Evolutionary conservation across 2,888 invertebrate species (phyloP).

Genomic region (Norana najaformis): DNA sequence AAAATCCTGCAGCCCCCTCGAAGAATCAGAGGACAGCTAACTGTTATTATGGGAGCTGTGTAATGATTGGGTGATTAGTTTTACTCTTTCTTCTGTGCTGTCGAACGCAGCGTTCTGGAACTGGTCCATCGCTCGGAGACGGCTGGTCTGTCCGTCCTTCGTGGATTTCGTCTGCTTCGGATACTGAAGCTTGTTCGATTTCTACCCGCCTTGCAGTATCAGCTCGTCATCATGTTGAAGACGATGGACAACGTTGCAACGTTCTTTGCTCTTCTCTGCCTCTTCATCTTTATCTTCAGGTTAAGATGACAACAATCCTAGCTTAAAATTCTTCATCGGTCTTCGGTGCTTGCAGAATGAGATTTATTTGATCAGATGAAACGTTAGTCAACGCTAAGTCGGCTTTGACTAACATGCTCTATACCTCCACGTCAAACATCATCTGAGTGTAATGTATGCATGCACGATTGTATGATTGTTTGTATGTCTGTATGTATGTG

Average conservation of each 20-base stretch:
- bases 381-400: background rate
- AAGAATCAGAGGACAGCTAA: too few species aligned
- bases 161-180: conserved; percentile 93
- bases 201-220: conserved; percentile 94
- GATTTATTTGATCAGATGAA: background rate
- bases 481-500: too few species aligned
- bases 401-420: too few species aligned
- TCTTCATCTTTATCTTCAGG: conserved; percentile 99
- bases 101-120: conserved; percentile 66
- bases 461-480: too few species aligned
- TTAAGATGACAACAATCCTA: conserved; percentile 61
- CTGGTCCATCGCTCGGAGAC: conserved; percentile 66
- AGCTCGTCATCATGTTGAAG: conserved; percentile 96
- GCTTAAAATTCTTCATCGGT: background rate
- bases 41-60: too few species aligned
- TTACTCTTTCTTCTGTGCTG: background rate
- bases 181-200: conserved; percentile 94
- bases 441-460: too few species aligned
- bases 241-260: conserved; percentile 99
- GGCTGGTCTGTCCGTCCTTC: conserved; percentile 89
- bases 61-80: too few species aligned
- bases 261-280: conserved; percentile 95
- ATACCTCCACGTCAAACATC: too few species aligned
- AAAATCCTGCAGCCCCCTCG: too few species aligned
- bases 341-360: background rate